Percentiles rank a stretch among this genome's conserved stretches.
phyloP scores from a whole-genome alignment of 2,888 invertebrate species.

The Diachrysia chrysitis region DNA sequence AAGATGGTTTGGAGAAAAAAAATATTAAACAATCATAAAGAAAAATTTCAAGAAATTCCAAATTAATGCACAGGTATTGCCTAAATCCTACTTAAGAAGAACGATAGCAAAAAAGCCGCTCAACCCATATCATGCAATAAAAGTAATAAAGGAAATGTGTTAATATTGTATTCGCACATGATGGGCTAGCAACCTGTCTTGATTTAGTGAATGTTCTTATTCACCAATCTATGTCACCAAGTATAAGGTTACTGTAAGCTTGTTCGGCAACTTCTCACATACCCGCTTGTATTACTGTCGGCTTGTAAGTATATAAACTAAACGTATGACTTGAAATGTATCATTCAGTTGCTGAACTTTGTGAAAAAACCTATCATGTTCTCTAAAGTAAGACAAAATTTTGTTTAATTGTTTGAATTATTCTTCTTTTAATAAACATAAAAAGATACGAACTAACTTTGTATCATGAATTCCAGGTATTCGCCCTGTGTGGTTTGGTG shows the following conservation, averaged over 20 bases:
- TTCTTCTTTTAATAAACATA: neutral
- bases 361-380: conserved; percentile 57
- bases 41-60: too few species aligned
- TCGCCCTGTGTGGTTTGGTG: conserved; percentile 63
- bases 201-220: conserved; percentile 30
- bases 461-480: conserved; percentile 48
- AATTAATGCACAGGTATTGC: neutral
- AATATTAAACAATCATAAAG: neutral
- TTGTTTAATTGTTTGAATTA: neutral
- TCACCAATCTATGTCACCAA: conserved; percentile 39
- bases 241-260: conserved; percentile 45
- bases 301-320: conserved; percentile 36
- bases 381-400: conserved; percentile 41
- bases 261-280: conserved; percentile 40
- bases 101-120: neutral
- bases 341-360: conserved; percentile 45
- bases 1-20: too few species aligned
- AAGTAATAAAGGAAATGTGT: conserved; percentile 37
- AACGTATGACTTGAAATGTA: conserved; percentile 17
- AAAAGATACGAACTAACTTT: neutral
- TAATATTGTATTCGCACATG: conserved; percentile 28
- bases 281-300: conserved; percentile 43
- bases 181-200: conserved; percentile 46
- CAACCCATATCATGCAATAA: neutral
- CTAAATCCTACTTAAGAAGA: neutral